These are phyloP conservation scores for Machimus atricapillus DNA, from an alignment of 2,888 invertebrate species.

Conservation along the genomic window DNA sequence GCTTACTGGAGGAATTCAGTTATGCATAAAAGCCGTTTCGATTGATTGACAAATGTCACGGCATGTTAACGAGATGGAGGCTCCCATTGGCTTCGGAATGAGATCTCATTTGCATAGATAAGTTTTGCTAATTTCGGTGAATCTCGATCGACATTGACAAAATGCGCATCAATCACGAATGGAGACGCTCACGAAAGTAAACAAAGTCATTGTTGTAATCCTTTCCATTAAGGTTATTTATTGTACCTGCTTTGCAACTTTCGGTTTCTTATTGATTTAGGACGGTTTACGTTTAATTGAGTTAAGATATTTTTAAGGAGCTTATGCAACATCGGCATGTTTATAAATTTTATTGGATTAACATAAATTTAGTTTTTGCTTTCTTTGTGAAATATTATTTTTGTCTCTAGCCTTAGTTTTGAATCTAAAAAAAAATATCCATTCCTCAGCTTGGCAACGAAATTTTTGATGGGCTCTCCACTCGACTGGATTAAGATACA, in stretches of 20 bases:
- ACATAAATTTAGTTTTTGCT: too few species aligned
- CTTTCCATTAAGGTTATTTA: not conserved
- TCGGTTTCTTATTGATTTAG: not conserved
- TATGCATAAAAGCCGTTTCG: not conserved
- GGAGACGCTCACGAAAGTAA: not conserved
- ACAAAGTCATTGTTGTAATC: not conserved
- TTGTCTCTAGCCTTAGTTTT: too few species aligned
- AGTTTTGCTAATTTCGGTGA: not conserved
- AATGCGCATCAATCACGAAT: not conserved
- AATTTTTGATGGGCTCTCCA: not conserved
- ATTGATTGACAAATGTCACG: not conserved
- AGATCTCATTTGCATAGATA: not conserved
- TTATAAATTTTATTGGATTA: too few species aligned
- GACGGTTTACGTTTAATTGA: not conserved
- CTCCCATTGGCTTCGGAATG: not conserved
- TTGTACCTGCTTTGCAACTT: not conserved
- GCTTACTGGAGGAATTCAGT: not conserved
- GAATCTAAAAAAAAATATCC: too few species aligned
- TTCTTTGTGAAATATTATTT: too few species aligned
- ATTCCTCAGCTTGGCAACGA: not conserved
- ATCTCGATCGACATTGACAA: not conserved
- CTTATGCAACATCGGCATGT: not conserved
- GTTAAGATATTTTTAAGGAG: not conserved
- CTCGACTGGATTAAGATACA: too few species aligned
- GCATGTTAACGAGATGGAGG: not conserved